Evolutionary conservation across 2,888 invertebrate genomes (phyloP).

Genomic region (Drosophila kambysellisi): DNA sequence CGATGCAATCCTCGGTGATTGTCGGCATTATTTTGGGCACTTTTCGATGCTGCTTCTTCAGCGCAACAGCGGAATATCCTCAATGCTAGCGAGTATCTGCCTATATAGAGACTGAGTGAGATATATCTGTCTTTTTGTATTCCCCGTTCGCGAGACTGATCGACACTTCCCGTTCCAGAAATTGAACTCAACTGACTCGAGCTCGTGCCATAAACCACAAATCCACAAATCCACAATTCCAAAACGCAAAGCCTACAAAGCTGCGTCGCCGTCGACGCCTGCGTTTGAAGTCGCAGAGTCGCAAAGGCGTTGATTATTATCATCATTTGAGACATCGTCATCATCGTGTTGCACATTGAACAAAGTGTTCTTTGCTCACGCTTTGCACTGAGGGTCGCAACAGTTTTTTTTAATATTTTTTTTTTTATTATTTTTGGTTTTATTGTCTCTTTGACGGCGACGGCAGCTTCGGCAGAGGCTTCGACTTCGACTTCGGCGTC

Average conservation of each 20-base stretch:
- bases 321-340: conserved; percentile 15
- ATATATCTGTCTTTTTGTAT: conserved; percentile 1
- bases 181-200: conserved; percentile 65
- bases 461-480: conserved; percentile 3
- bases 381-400: conserved; percentile 53
- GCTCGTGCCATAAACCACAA: conserved; percentile 66
- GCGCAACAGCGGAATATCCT: conserved; percentile 40
- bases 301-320: conserved; percentile 51
- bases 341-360: conserved; percentile 51
- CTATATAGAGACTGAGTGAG: background rate
- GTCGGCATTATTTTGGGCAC: conserved; percentile 81
- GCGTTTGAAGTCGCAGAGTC: conserved; percentile 48
- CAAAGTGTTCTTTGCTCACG: conserved; percentile 55
- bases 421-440: background rate
- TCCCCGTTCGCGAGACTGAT: conserved; percentile 53
- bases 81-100: background rate
- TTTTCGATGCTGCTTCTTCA: conserved; percentile 28
- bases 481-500: conserved; percentile 7
- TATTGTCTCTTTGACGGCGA: conserved; percentile 15
- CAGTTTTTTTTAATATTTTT: conserved; percentile 38
- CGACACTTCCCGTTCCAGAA: conserved; percentile 75
- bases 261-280: conserved; percentile 38
- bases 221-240: conserved; percentile 15
- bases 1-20: conserved; percentile 85
- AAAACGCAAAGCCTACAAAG: conserved; percentile 20